phyloP scores from a whole-genome alignment of 2,888 invertebrate species.

The Therioaphis trifolii region DNA sequence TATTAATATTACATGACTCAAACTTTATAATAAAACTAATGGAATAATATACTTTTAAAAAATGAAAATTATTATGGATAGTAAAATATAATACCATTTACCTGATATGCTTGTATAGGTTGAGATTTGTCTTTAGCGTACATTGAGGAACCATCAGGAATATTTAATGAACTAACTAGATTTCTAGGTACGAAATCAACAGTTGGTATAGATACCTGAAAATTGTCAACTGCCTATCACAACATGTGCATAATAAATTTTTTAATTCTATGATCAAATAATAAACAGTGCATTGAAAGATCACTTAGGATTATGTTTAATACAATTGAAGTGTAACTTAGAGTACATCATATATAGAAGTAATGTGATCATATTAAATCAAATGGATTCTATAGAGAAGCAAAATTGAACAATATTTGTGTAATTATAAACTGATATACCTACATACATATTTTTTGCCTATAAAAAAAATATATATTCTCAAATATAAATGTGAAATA shows the following conservation, averaged over 20 bases:
- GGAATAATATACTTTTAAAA: not conserved
- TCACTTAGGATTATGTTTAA: not conserved
- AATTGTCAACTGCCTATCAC: slow-evolving; percentile 48
- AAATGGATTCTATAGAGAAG: not conserved
- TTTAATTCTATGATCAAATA: not conserved
- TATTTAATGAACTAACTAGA: slow-evolving; percentile 52
- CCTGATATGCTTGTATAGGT: slow-evolving; percentile 61
- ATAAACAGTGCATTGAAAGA: not conserved
- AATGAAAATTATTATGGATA: not conserved
- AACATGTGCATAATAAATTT: slow-evolving; percentile 25
- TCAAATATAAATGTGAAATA: too few species aligned
- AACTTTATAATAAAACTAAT: not conserved
- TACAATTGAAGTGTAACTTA: not conserved
- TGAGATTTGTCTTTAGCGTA: slow-evolving; percentile 59
- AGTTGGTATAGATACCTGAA: slow-evolving; percentile 52
- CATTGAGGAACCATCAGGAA: slow-evolving; percentile 53
- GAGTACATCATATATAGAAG: slow-evolving; percentile 5
- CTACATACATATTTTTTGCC: too few species aligned
- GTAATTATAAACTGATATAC: too few species aligned
- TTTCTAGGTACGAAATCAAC: slow-evolving; percentile 61
- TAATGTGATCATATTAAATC: not conserved
- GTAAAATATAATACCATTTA: slow-evolving; percentile 8
- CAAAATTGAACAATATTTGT: too few species aligned
- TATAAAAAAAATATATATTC: too few species aligned
- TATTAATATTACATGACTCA: not conserved